Conservation (phyloP, 2,888 invertebrate species). For the Auanema sp. region DNA sequence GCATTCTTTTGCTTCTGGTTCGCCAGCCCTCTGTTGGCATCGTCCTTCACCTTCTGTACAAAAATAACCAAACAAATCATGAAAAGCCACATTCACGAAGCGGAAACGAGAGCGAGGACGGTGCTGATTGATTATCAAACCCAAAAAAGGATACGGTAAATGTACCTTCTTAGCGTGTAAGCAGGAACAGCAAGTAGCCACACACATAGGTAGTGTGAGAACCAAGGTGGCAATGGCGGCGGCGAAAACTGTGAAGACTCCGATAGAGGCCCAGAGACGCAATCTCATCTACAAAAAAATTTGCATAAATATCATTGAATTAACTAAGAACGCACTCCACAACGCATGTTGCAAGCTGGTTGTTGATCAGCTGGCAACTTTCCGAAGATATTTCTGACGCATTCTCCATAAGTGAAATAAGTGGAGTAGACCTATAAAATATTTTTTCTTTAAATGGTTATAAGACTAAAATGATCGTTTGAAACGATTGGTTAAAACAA, state of each 20-base stretch:
- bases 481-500: conserved; percentile 6
- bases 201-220: conserved; percentile 60
- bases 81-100: too few relatives aligned
- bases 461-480: conserved; percentile 4
- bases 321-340: conserved; percentile 38
- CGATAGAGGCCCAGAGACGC: conserved; percentile 59
- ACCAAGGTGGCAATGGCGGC: conserved; percentile 58
- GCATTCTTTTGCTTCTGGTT: too few relatives aligned
- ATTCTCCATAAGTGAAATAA: conserved; percentile 60
- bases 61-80: too few relatives aligned
- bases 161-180: conserved; percentile 60
- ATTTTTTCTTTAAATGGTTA: not conserved
- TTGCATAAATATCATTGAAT: not conserved
- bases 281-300: conserved; percentile 43
- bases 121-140: too few relatives aligned
- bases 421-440: conserved; percentile 56
- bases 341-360: conserved; percentile 51
- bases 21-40: too few relatives aligned
- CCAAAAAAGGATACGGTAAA: not conserved
- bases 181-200: conserved; percentile 61
- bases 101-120: too few relatives aligned
- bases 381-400: conserved; percentile 55
- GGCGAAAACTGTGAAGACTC: conserved; percentile 51
- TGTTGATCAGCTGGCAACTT: conserved; percentile 46
- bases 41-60: too few relatives aligned